Conservation (phyloP, 1,140 invertebrate species). For the Pseudomyrmex gracilis region DNA sequence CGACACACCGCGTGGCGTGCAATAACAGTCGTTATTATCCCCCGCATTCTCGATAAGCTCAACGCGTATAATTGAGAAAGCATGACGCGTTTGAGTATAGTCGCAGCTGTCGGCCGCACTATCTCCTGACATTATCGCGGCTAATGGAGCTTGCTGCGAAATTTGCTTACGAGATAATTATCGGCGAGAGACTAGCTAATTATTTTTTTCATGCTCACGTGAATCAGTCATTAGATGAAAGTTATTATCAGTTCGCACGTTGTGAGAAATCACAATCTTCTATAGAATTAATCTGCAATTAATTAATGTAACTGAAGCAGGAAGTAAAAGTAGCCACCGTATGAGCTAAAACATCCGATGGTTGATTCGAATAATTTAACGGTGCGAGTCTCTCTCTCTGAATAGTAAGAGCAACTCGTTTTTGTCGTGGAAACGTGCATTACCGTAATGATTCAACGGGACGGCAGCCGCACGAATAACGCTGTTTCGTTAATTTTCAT, state of each 20-base stretch:
- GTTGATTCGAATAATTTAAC: background rate
- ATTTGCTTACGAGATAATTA: conserved; percentile 18
- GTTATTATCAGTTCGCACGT: background rate
- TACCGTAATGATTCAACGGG: conserved; percentile 43
- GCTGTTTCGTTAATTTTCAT: conserved; percentile 37
- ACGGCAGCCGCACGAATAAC: conserved; percentile 10
- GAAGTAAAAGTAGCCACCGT: background rate
- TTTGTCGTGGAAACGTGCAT: conserved; percentile 33
- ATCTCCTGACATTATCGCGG: conserved; percentile 10
- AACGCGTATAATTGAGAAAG: conserved; percentile 37
- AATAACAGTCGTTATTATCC: conserved; percentile 13
- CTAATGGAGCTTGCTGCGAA: conserved; percentile 4
- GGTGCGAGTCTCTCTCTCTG: background rate
- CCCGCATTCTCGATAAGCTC: conserved; percentile 18
- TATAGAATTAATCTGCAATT: too few species aligned
- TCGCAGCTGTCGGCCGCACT: background rate
- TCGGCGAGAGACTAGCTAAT: background rate
- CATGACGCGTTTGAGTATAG: background rate
- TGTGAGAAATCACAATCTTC: background rate
- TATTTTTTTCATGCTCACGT: background rate
- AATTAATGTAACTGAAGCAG: too few species aligned
- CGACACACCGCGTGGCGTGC: conserved; percentile 27
- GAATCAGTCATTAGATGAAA: conserved; percentile 16
- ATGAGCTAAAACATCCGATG: background rate
- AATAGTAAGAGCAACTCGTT: background rate